Percentiles rank a stretch among this genome's conserved stretches.
Evolutionary conservation across 1,140 invertebrate species (phyloP).

Genomic region (Drosophila kepulauana): DNA sequence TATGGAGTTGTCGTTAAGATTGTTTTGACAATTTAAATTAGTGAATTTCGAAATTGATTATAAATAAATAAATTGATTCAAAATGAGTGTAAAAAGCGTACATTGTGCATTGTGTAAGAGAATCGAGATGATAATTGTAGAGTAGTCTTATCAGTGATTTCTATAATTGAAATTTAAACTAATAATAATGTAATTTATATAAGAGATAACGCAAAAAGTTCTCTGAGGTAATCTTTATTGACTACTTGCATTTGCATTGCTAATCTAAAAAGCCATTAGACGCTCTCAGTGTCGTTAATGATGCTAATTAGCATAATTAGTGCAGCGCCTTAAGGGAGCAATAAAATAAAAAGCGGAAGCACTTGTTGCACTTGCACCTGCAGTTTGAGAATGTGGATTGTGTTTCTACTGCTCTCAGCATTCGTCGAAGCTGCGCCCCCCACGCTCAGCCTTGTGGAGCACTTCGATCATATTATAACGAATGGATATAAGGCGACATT

Average conservation of each 20-base stretch:
- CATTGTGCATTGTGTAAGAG: too few species aligned
- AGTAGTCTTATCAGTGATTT: too few species aligned
- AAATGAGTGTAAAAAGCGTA: too few species aligned
- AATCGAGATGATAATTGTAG: too few species aligned
- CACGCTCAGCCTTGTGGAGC: not conserved
- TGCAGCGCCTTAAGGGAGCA: not conserved
- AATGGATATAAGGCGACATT: slow-evolving; percentile 50
- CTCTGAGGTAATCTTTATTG: not conserved
- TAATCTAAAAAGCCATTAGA: slow-evolving; percentile 27
- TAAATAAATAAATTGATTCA: too few species aligned
- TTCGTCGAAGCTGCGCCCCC: not conserved
- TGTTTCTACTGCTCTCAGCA: not conserved
- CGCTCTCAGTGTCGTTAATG: not conserved
- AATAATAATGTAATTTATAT: too few species aligned
- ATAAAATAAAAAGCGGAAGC: not conserved
- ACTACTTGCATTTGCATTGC: not conserved
- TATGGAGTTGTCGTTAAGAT: too few species aligned
- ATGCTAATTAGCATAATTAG: slow-evolving; percentile 1
- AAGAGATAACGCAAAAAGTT: not conserved
- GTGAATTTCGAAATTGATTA: too few species aligned
- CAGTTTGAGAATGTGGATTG: not conserved
- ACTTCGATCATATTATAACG: slow-evolving; percentile 43
- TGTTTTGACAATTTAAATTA: too few species aligned
- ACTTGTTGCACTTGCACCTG: not conserved
- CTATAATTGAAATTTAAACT: too few species aligned